A percentile compares a stretch with the other conserved stretches of the same genome.
Conservation (phyloP, 2,113 vertebrate species). For the Labeo rohita region DNA sequence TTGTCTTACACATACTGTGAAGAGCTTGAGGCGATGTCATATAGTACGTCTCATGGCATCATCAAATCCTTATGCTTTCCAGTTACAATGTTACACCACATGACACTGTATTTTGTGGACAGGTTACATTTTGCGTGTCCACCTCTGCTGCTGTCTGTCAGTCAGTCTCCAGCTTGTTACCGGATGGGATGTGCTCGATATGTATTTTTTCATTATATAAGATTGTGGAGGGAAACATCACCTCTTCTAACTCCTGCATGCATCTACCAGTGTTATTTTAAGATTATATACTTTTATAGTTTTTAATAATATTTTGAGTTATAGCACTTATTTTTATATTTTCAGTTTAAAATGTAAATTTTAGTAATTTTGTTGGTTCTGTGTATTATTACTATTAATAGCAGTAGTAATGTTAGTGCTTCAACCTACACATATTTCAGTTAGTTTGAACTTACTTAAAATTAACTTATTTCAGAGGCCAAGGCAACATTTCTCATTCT, state of each 20-base stretch:
- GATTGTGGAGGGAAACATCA: background rate
- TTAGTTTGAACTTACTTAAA: too few relatives aligned
- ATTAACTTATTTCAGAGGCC: too few relatives aligned
- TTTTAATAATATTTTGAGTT: too few relatives aligned
- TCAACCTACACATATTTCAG: too few relatives aligned
- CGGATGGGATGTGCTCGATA: slow-evolving; percentile 17
- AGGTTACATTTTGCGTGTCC: slow-evolving; percentile 22
- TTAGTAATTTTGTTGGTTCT: too few relatives aligned
- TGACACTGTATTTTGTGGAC: slow-evolving; percentile 44
- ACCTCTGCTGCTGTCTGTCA: slow-evolving; percentile 43
- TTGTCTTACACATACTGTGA: slow-evolving; percentile 11
- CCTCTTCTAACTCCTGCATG: slow-evolving; percentile 53
- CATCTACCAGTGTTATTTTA: slow-evolving; percentile 7
- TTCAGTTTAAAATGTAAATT: too few relatives aligned
- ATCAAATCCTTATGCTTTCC: background rate
- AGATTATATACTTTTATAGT: background rate
- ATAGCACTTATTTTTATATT: too few relatives aligned
- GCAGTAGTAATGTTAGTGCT: too few relatives aligned
- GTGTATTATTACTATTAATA: too few relatives aligned
- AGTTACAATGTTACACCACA: slow-evolving; percentile 15
- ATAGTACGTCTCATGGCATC: background rate
- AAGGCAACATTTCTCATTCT: too few relatives aligned
- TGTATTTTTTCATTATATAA: slow-evolving; percentile 20
- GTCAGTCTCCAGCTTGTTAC: slow-evolving; percentile 32
- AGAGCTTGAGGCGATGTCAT: background rate